Percentiles rank a stretch among this genome's conserved stretches.
Conservation (phyloP, 1,140 invertebrate species). For the Oreohelix idahoensis region DNA sequence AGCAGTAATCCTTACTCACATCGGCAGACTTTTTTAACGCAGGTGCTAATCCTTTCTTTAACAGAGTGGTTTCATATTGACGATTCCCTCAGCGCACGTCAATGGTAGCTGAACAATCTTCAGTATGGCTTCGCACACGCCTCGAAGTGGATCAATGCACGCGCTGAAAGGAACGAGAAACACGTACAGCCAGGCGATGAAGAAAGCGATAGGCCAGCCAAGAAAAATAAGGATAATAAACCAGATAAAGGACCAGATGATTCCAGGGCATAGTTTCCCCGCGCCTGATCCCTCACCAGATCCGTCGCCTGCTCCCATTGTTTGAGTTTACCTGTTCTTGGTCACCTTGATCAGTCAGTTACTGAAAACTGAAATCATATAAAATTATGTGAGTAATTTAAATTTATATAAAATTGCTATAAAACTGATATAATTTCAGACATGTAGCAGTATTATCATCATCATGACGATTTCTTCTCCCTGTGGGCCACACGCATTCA, state of each 20-base stretch:
- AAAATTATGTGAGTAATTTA: too few relatives aligned
- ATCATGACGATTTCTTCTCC: too few relatives aligned
- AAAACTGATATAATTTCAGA: too few relatives aligned
- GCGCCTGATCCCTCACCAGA: slow-evolving; percentile 46
- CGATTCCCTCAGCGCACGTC: slow-evolving; percentile 70
- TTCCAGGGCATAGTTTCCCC: slow-evolving; percentile 56
- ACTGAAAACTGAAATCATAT: too few relatives aligned
- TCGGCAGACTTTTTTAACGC: too few relatives aligned
- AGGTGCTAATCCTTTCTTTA: slow-evolving; percentile 8
- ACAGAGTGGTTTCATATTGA: slow-evolving; percentile 70
- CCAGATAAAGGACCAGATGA: slow-evolving; percentile 69
- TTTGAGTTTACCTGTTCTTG: background rate
- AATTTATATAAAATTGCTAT: too few relatives aligned
- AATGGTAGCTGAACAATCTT: slow-evolving; percentile 65
- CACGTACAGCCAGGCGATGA: slow-evolving; percentile 69
- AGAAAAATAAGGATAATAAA: slow-evolving; percentile 68
- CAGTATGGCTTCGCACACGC: slow-evolving; percentile 63
- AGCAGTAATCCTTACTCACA: too few relatives aligned
- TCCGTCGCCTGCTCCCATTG: slow-evolving; percentile 50
- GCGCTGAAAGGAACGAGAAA: slow-evolving; percentile 69
- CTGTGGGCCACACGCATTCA: too few relatives aligned
- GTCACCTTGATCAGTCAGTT: background rate
- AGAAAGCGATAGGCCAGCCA: slow-evolving; percentile 70
- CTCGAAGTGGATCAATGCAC: slow-evolving; percentile 66
- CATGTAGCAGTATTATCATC: too few relatives aligned